Conservation (phyloP, 1,140 invertebrate genomes). For the Drosophila yakuba region DNA sequence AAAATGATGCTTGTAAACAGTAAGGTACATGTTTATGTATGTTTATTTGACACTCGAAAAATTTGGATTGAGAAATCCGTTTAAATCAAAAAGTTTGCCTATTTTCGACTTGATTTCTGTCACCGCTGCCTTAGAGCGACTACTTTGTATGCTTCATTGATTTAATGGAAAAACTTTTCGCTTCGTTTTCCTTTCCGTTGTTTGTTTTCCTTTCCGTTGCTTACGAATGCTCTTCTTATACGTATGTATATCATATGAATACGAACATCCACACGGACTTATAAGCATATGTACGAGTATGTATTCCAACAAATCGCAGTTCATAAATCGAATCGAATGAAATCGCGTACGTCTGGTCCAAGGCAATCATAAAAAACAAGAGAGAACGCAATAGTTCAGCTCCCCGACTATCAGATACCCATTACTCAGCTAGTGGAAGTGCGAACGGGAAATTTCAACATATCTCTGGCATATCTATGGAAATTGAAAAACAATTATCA, state of each 20-base stretch:
- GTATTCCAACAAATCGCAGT: conserved; percentile 49
- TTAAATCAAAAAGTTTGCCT: conserved; percentile 50
- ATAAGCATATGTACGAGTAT: background rate
- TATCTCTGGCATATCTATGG: too few species aligned
- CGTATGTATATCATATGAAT: background rate
- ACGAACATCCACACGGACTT: background rate
- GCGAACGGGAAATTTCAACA: too few species aligned
- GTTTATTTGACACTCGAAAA: background rate
- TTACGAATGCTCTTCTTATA: conserved; percentile 9
- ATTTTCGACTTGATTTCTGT: conserved; percentile 61
- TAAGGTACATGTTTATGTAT: background rate
- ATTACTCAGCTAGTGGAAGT: too few species aligned
- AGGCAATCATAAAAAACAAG: conserved; percentile 36
- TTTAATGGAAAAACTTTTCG: conserved; percentile 81
- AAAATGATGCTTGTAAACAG: background rate
- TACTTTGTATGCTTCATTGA: conserved; percentile 80
- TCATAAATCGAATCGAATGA: conserved; percentile 69
- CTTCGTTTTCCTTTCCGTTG: conserved; percentile 37
- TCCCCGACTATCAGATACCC: too few species aligned
- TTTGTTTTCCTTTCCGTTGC: conserved; percentile 34
- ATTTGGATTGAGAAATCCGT: conserved; percentile 18
- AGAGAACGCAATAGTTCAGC: too few species aligned
- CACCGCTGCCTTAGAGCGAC: conserved; percentile 58
- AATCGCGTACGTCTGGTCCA: conserved; percentile 23
- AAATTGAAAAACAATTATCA: too few species aligned